Base-by-base conservation (phyloP, 2,113 vertebrate species). In the Petrocephalus zakoni region DNA sequence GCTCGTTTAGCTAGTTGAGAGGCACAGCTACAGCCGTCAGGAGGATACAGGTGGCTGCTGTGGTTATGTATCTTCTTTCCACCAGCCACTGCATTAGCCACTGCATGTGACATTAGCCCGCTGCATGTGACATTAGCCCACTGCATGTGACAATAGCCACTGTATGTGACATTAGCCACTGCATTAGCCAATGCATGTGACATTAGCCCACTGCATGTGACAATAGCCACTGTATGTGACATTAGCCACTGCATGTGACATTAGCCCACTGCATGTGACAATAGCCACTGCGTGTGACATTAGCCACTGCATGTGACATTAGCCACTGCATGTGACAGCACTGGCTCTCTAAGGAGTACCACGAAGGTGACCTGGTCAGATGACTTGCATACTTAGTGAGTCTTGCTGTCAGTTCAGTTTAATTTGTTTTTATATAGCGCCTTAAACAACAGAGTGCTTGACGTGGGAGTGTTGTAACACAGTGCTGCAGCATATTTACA, bases 1-100 rank as follows among this genome's bases (percentile, higher is more conserved):
- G 92, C 91, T 92, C 51, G 34, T 91, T 93, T 92, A 86, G 86
- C 81, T 51, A 29, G 88, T 34, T 34, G 25, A 64, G n/a, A 64
- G 61, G 10, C 10, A 2, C n/a, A 64, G n/a, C n/a, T 9, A 64
- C 58, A n/a, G 58, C 58, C 58, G 22, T 61, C 58, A 9, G n/a
- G 58, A 25, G 58, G 58, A 25, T 2, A 10, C n/a, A 64, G n/a
- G 9, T 25, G 58, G n/a, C 58, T 64, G 58, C n/a, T 22, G 25
- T 42, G n/a, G n/a, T n/a, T n/a, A n/a, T n/a, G n/a, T n/a, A 64
- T 64, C 25, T 64, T 61, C 25, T 64, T 25, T n/a, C 25, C 22
- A n/a, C 58, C 58, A 61, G 22, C 8, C n/a, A n/a, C n/a, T n/a
- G n/a, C 8, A 22, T 25, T 2, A 4, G n/a, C n/a, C 42, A 2